phyloP scores from a whole-genome alignment of 2,888 invertebrate species.

The Sericinus montela region DNA sequence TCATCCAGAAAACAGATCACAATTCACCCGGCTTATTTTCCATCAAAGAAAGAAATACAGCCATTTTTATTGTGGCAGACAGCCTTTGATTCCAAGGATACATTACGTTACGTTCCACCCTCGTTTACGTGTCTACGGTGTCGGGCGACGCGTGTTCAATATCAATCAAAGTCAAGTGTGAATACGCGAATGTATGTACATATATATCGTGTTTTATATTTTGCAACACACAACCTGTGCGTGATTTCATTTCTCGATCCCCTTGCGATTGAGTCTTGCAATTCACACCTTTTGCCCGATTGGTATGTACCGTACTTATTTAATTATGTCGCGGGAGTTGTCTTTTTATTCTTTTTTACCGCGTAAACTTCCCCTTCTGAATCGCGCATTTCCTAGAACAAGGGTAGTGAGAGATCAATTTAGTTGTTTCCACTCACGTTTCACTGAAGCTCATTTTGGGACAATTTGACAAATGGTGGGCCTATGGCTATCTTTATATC shows the following conservation, averaged over 20 bases:
- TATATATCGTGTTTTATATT: background rate
- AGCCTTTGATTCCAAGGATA: background rate
- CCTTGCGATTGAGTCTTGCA: background rate
- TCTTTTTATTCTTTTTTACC: too few species aligned
- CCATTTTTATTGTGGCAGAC: background rate
- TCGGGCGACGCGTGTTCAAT: conserved; percentile 2
- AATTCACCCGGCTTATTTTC: background rate
- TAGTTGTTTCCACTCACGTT: too few species aligned
- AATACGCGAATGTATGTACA: conserved; percentile 3
- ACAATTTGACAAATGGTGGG: too few species aligned
- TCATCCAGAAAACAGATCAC: too few species aligned
- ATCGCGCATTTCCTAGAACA: too few species aligned
- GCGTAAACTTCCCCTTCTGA: too few species aligned
- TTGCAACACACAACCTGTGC: background rate
- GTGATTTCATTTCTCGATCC: conserved; percentile 2
- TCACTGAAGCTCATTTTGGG: too few species aligned
- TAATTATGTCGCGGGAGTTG: too few species aligned
- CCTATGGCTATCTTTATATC: too few species aligned
- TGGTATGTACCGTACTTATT: background rate
- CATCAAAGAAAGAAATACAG: background rate
- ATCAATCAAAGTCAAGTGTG: conserved; percentile 18
- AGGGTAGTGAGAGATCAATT: too few species aligned
- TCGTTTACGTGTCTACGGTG: conserved; percentile 3
- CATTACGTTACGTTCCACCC: background rate
- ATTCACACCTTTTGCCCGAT: background rate